Conservation (phyloP, 2,113 vertebrate species). For the Pterophyllum scalare region DNA sequence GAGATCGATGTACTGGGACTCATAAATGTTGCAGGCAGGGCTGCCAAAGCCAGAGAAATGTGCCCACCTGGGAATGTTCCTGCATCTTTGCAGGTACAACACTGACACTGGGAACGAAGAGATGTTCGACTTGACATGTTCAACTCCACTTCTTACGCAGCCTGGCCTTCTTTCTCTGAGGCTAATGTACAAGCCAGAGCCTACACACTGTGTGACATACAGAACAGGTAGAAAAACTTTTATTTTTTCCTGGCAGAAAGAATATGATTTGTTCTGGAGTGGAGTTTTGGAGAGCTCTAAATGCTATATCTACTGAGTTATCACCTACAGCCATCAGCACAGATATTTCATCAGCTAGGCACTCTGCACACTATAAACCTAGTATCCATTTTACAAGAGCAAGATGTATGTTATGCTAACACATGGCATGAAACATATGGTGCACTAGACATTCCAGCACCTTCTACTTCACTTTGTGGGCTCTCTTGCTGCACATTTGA, state of each 20-base stretch:
- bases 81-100: slow-evolving; percentile 5
- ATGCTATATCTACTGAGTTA: slow-evolving; percentile 14
- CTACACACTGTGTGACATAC: slow-evolving; percentile 2
- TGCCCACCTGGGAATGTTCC: slow-evolving; percentile 30
- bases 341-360: slow-evolving; percentile 51
- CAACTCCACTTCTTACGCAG: slow-evolving; percentile 13
- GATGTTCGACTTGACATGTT: slow-evolving; percentile 33
- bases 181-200: slow-evolving; percentile 18
- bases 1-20: slow-evolving; percentile 17
- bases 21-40: slow-evolving; percentile 37
- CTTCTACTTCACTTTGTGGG: slow-evolving; percentile 27
- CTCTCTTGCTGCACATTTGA: slow-evolving; percentile 31
- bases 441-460: not conserved
- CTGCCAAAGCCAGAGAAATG: slow-evolving; percentile 17
- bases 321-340: slow-evolving; percentile 18
- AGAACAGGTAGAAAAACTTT: not conserved
- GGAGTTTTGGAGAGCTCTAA: not conserved
- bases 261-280: slow-evolving; percentile 8
- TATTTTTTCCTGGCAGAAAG: not conserved
- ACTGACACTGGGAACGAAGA: slow-evolving; percentile 30
- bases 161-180: not conserved
- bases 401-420: slow-evolving; percentile 39
- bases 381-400: slow-evolving; percentile 43
- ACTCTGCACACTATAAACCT: slow-evolving; percentile 46
- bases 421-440: slow-evolving; percentile 48